These are phyloP conservation scores for Hippopotamus amphibius DNA, from an alignment of 2,113 vertebrate genomes.

Conservation along the genomic window DNA sequence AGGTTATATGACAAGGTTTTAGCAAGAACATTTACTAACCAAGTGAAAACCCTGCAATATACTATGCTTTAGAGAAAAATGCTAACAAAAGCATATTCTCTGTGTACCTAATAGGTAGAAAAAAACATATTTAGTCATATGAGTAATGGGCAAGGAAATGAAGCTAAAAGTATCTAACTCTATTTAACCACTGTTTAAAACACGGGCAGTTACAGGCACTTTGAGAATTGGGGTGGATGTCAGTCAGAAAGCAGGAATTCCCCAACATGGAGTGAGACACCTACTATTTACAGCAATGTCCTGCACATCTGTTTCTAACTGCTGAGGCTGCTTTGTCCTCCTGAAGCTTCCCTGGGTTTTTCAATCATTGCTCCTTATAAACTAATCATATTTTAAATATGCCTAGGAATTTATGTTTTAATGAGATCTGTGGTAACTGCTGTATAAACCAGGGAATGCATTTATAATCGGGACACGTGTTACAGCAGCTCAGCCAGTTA, in stretches of 20 bases:
- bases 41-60: slow-evolving; percentile 41
- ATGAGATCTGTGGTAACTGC: background rate
- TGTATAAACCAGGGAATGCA: background rate
- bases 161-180: background rate
- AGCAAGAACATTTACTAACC: slow-evolving; percentile 46
- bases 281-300: background rate
- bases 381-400: background rate
- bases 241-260: background rate
- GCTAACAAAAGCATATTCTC: slow-evolving; percentile 60
- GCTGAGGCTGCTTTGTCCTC: background rate
- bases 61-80: slow-evolving; percentile 30
- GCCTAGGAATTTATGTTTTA: background rate
- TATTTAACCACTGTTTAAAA: slow-evolving; percentile 32
- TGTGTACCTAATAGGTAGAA: slow-evolving; percentile 35
- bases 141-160: slow-evolving; percentile 20
- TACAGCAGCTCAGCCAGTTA: background rate
- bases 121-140: slow-evolving; percentile 44
- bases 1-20: background rate
- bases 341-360: background rate
- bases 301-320: background rate
- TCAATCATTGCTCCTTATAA: background rate
- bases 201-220: background rate
- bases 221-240: background rate
- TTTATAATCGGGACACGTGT: background rate
- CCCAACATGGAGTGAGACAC: fast-evolving